Evolutionary conservation across 1,140 invertebrate species (phyloP).

Genomic region (Thalassaphorura encarpata): DNA sequence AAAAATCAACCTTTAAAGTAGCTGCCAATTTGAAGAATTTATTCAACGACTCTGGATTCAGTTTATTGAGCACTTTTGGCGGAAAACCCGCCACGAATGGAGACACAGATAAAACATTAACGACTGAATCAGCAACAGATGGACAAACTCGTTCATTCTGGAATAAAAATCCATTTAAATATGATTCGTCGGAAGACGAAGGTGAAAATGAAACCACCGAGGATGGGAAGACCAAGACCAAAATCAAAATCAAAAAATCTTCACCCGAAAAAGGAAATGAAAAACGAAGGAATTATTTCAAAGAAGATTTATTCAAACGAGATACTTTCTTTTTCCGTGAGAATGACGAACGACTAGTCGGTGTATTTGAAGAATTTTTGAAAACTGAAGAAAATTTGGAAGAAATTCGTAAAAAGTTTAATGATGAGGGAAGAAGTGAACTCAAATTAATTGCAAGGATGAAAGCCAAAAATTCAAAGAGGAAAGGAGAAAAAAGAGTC

Average conservation of each 20-base stretch:
- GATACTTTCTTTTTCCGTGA: constrained; percentile 10
- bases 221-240: background rate
- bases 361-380: constrained; percentile 9
- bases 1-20: constrained; percentile 17
- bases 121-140: background rate
- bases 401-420: background rate
- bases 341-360: constrained; percentile 10
- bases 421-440: constrained; percentile 9
- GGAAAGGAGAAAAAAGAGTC: constrained; percentile 13
- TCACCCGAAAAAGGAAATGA: background rate
- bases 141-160: constrained; percentile 14
- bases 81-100: background rate
- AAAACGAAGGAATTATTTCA: background rate
- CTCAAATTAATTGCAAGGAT: constrained; percentile 9
- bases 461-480: constrained; percentile 11
- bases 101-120: background rate
- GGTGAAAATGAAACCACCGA: too few species aligned
- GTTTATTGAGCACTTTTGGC: constrained; percentile 20
- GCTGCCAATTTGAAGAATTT: constrained; percentile 18
- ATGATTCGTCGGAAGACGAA: constrained; percentile 26
- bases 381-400: background rate
- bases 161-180: constrained; percentile 26
- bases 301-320: constrained; percentile 1
- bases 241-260: background rate
- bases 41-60: constrained; percentile 13